Evolutionary conservation across 2,113 vertebrate genomes (phyloP).

Genomic region (Melospiza melodia): DNA sequence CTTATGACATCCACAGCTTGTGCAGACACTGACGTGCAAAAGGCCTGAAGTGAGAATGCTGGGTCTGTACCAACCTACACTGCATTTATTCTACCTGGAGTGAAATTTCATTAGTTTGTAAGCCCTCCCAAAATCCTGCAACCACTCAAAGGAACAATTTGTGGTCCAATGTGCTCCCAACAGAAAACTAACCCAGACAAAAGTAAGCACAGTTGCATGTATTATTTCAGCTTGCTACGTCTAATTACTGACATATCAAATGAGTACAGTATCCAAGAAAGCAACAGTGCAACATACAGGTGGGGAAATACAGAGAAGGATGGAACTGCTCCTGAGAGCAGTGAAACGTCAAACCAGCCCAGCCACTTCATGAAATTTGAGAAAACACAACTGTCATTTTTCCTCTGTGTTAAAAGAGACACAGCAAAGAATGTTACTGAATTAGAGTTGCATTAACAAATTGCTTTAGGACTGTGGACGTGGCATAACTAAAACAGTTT

Average conservation of each 20-base stretch:
- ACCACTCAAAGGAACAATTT: background rate
- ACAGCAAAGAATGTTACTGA: background rate
- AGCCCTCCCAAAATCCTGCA: background rate
- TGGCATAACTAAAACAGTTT: background rate
- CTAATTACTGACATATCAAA: background rate
- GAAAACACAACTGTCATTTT: background rate
- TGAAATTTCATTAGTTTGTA: background rate
- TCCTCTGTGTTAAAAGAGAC: background rate
- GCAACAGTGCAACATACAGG: background rate
- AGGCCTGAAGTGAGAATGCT: background rate
- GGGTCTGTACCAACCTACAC: background rate
- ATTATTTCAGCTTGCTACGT: background rate
- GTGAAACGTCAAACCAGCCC: background rate
- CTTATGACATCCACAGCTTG: background rate
- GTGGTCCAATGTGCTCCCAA: background rate
- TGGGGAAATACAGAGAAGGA: background rate
- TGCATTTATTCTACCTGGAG: background rate
- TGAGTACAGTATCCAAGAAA: background rate
- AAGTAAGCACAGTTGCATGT: background rate
- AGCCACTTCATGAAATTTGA: background rate
- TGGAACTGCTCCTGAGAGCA: background rate
- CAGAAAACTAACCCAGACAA: background rate
- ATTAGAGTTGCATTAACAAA: background rate
- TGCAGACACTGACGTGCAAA: background rate
- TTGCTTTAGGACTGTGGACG: rapidly evolving